phyloP scores from a whole-genome alignment of 2,797 vertebrate genomes.

The Hapalemur alaotrensis region DNA sequence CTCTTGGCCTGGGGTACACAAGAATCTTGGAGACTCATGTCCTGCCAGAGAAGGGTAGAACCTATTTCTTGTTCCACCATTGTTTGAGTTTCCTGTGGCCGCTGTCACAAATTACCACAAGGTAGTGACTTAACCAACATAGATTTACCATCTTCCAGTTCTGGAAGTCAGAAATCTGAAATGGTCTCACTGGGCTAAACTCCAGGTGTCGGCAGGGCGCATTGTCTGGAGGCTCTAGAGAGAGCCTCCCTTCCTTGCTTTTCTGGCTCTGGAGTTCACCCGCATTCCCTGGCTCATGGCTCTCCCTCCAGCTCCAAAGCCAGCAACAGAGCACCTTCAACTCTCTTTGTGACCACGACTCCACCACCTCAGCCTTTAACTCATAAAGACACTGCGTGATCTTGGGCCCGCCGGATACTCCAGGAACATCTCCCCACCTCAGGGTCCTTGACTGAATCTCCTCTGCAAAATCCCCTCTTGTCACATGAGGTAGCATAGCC shows the following conservation, averaged over 20 bases:
- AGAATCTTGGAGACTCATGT: background rate
- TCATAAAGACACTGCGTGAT: background rate
- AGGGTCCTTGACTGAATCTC: background rate
- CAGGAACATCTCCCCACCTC: background rate
- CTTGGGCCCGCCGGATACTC: background rate
- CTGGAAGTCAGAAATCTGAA: background rate
- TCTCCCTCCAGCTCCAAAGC: background rate
- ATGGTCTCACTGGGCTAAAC: background rate
- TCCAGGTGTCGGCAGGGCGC: background rate
- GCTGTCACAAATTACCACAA: background rate
- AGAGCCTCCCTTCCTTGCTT: background rate
- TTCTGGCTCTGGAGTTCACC: background rate
- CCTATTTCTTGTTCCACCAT: background rate
- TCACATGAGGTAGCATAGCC: background rate
- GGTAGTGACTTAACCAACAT: background rate
- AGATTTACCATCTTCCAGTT: background rate
- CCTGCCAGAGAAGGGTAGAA: background rate
- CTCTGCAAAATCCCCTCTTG: background rate
- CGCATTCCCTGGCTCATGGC: background rate
- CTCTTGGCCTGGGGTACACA: rapidly evolving
- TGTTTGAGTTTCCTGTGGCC: background rate
- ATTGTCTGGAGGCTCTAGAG: background rate
- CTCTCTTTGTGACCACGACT: background rate
- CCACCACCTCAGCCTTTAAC: background rate
- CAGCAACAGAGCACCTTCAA: background rate